Base-by-base conservation (phyloP, 1,140 invertebrate genomes). In the Akabosia matsudoensis region DNA sequence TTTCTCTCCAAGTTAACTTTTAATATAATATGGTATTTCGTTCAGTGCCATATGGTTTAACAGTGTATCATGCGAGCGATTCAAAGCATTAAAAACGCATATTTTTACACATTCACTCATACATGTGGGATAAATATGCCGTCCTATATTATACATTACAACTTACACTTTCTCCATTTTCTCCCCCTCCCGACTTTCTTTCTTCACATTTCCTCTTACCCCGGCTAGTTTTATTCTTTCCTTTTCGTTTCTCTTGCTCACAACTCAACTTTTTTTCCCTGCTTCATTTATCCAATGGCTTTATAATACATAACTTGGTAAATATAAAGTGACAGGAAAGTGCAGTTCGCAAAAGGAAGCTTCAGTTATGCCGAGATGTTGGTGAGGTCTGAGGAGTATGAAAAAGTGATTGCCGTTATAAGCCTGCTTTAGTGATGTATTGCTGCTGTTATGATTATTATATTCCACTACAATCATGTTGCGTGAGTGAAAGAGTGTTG, bases 221-320 rank as follows among this genome's bases (percentile, higher is more conserved):
- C 37, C n/a, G n/a, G n/a, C n/a, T n/a, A n/a, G 18, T 45, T 45
- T 45, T 24, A 16, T 7, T 61, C n/a, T 22, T 61, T 61, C 24
- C 54, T 24, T 61, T 61, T 22, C 54, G 14, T 24, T 24, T 30
- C 22, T 67, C 31, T 67, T 67, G 31, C 61, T 67, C 28, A 7
- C 61, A 30, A 67, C 24, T 28, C 24, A 16, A 30, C 61, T 67
- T 67, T 67, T 22, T 67, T 67, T 56, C 24, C 22, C 54, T 56
- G 54, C 54, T 56, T 67, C 61, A 67, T 67, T 67, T 67, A 67
- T 67, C 61, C 61, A 67, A 67, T 67, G 61, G 61, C 61, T 67
- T 67, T 67, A 67, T 67, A 67, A 67, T 67, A 31, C 61, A 67
- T 67, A 31, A 67, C 7, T 67, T 67, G 28, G 26, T 30, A 67